Evolutionary conservation across 2,113 vertebrate genomes (phyloP), one percentile per base, ranked within the genome.

Genomic region (Chionis minor): DNA sequence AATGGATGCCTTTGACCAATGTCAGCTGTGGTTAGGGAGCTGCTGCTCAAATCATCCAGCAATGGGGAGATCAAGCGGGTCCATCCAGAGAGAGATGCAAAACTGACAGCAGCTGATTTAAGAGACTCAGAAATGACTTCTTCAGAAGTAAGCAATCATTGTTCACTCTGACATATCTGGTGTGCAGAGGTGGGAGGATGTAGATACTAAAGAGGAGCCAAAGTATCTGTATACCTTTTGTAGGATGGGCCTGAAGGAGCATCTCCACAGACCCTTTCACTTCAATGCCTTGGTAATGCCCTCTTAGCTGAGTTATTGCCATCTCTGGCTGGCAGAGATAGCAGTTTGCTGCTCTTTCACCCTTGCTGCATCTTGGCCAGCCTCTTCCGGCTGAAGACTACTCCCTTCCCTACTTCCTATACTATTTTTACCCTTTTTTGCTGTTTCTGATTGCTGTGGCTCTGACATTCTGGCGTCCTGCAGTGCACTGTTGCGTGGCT

Each of bases 401-500:
- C 26, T 85, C 10, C 52, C 13, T 66, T 92, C 70, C 45, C 33
- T 73, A n/a, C 4, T 54, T 72, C 14, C 19, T 38, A 14, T 44
- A 7, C 66, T 40, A 23, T 38, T 91, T 71, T 81, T 69, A 78
- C 80, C 15, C 15, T 44, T 26, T 16, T 66, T 8, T 62, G 16
- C 14, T 58, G 17, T 73, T 95, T 56, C 45, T 83, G 58, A 45
- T 42, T 88, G 40, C 59, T 0, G 1, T 42, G n/a, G 17, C 28
- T 81, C 54, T 83, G 81, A 14, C 51, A 85, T 19, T 67, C 33
- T 80, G 11, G 52, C 51, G 23, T 17, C 24, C 69, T 82, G 49
- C n/a, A 67, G 45, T 40, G 26, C 33, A 40, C 12, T 3, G 0
- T 49, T 40, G 2, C 0, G 0, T 17, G 16, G 11, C 17, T 80